A percentile compares a stretch with the other conserved stretches of the same genome.
These are phyloP conservation scores for Drosophila ambigua DNA, from an alignment of 1,140 invertebrate species.

Conservation along the genomic window DNA sequence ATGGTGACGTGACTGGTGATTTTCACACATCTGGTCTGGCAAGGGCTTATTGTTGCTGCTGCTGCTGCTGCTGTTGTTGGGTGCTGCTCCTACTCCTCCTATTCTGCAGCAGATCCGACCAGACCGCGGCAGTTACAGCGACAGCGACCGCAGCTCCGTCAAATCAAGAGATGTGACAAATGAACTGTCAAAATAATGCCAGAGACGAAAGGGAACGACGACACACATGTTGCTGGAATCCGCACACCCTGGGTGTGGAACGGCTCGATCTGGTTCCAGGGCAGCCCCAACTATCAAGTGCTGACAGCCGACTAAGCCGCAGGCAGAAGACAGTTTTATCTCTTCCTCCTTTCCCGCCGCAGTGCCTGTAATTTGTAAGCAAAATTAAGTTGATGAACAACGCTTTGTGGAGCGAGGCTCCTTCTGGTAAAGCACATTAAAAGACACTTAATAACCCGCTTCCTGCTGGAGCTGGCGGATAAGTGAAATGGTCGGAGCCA, in stretches of 20 bases:
- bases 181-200: slow-evolving; percentile 77
- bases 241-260: background rate
- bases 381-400: slow-evolving; percentile 36
- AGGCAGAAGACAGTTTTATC: slow-evolving; percentile 54
- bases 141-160: slow-evolving; percentile 37
- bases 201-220: slow-evolving; percentile 55
- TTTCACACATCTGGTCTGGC: slow-evolving; percentile 49
- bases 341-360: background rate
- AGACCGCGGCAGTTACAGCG: background rate
- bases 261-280: slow-evolving; percentile 29
- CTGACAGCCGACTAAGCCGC: slow-evolving; percentile 69
- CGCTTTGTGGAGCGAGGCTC: slow-evolving; percentile 1
- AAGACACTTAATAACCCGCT: slow-evolving; percentile 56
- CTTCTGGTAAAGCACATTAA: slow-evolving; percentile 20
- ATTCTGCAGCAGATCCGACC: slow-evolving; percentile 34
- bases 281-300: slow-evolving; percentile 45
- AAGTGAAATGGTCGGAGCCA: slow-evolving; percentile 43
- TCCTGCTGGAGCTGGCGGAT: slow-evolving; percentile 29
- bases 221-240: slow-evolving; percentile 34
- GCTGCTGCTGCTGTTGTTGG: background rate
- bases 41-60: background rate
- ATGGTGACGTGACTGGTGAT: slow-evolving; percentile 43
- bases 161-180: slow-evolving; percentile 76
- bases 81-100: slow-evolving; percentile 13
- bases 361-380: slow-evolving; percentile 46